Base-by-base conservation (phyloP, 1,140 invertebrate genomes). In the Monomorium pharaonis region DNA sequence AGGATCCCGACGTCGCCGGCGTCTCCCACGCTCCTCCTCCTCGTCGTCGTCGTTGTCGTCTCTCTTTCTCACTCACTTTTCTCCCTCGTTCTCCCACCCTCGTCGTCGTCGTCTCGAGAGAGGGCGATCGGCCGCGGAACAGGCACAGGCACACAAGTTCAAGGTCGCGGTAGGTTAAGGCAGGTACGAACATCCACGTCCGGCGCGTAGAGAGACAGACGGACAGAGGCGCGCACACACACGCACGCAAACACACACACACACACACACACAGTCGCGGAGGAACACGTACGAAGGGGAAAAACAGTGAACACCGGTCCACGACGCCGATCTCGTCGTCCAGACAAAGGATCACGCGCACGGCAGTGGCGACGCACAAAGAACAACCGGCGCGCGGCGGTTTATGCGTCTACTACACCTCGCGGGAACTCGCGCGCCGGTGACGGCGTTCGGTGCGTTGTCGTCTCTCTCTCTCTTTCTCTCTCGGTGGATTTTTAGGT, bases 91-190 rank as follows among this genome's bases (percentile, higher is more conserved):
- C 86, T 84, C 69, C 44, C 62, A 60, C 85, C 72, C 85, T 63
- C 24, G 42, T 18, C 12, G 67, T 42, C 10, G 21, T 51, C 67
- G 72, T 70, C 83, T 75, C 42, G 81, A 27, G 44, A 37, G 81
- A 87, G 56, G 30, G 86, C 75, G 56, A 78, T 74, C 86, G 62
- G 84, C 80, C 74, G 72, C 33, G 56, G 72, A 88, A 89, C 60
- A 74, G 70, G n/a, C 65, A 74, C 84, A 70, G 33, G n/a, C 76
- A 86, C 85, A 85, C 88, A 89, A 90, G 88, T 90, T 89, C 89
- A 90, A 90, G 89, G 89, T 87, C 88, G 70, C 81, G 44, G 30
- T 58, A 60, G 47, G 65, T 56, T 74, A 80, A 65, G 14, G 49
- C 18, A 27, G 21, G 21, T 30, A 60, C 33, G 27, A n/a, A 70